Conservation (phyloP, 1,140 invertebrate species). For the Psix sp. region DNA sequence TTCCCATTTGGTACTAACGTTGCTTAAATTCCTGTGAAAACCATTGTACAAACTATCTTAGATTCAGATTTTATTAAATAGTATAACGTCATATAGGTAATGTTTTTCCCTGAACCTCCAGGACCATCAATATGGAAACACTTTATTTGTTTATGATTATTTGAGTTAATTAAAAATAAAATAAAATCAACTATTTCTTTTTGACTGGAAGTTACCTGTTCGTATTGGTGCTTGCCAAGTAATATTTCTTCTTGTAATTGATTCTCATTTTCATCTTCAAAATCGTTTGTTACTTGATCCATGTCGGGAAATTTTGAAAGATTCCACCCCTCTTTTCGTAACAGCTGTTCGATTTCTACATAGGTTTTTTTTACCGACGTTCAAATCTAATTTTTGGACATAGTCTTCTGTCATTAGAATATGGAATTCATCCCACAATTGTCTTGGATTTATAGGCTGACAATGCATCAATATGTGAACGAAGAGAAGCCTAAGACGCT, state of each 20-base stretch:
- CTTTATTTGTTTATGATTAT: background rate
- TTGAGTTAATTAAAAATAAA: background rate
- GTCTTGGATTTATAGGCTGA: constrained; percentile 13
- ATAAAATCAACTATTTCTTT: constrained; percentile 18
- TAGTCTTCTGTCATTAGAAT: constrained; percentile 13
- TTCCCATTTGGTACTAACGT: no score
- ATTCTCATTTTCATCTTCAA: background rate
- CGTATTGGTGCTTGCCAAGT: constrained; percentile 9
- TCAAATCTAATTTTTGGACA: background rate
- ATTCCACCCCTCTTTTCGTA: constrained; percentile 6
- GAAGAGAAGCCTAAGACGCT: constrained; percentile 4
- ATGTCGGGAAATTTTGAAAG: constrained; percentile 8
- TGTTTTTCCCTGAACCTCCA: constrained; percentile 48
- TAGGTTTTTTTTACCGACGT: constrained; percentile 3
- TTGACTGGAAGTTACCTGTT: constrained; percentile 5
- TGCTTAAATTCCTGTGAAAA: no score
- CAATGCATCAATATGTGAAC: constrained; percentile 23
- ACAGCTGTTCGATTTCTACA: background rate
- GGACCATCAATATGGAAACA: constrained; percentile 48
- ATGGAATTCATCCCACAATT: constrained; percentile 20
- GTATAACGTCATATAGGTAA: constrained; percentile 29
- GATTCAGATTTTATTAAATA: constrained; percentile 20
- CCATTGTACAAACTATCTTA: background rate
- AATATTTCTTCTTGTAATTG: constrained; percentile 1
- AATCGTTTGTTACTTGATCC: constrained; percentile 1